Conservation (phyloP, 1,140 invertebrate genomes). For the Meloidogyne floridensis region DNA sequence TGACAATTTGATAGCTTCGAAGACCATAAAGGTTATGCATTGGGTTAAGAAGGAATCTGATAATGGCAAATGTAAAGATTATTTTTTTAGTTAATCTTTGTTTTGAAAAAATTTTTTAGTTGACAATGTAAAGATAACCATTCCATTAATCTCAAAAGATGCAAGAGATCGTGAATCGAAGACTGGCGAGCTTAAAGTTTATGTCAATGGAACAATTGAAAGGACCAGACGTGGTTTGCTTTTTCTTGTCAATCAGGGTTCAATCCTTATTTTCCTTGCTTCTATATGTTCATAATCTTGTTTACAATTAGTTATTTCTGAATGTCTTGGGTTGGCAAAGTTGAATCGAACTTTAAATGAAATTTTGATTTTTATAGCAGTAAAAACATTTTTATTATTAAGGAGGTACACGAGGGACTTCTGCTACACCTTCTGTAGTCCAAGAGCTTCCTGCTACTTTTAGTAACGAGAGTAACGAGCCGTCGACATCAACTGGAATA, state of each 20-base stretch:
- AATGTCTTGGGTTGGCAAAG: too few species aligned
- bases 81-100: conserved; percentile 27
- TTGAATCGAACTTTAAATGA: too few species aligned
- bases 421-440: conserved; percentile 22
- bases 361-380: too few species aligned
- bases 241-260: too few species aligned
- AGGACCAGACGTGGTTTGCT: conserved; percentile 43
- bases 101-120: conserved; percentile 39
- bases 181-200: conserved; percentile 52
- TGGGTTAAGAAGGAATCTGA: conserved; percentile 58
- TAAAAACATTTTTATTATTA: not conserved
- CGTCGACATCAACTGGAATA: conserved; percentile 44
- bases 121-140: conserved; percentile 47
- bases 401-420: conserved; percentile 17
- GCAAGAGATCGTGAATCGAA: conserved; percentile 50
- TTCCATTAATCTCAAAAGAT: conserved; percentile 35
- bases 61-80: conserved; percentile 52
- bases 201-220: conserved; percentile 46
- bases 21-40: conserved; percentile 50
- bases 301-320: too few species aligned
- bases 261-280: not conserved
- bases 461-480: conserved; percentile 38
- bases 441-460: not conserved
- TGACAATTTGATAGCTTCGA: conserved; percentile 50
- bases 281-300: not conserved